Conservation (phyloP, 2,113 vertebrate genomes). For the Bettongia penicillata region DNA sequence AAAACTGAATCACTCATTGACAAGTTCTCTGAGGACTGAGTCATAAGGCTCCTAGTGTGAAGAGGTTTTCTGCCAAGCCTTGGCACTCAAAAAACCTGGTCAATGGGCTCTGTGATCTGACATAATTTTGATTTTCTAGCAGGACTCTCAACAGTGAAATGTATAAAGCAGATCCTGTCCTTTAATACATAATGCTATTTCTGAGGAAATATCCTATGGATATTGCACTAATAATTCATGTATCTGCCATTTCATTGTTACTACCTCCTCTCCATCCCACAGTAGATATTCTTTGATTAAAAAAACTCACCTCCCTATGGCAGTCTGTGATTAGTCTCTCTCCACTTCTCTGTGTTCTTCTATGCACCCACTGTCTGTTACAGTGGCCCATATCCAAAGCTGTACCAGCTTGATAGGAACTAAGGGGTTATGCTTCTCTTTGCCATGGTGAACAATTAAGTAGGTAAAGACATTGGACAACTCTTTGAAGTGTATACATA, state of each 20-base stretch:
- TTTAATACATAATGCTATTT: neutral
- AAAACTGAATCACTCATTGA: constrained; percentile 58
- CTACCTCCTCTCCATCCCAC: neutral
- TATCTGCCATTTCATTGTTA: neutral
- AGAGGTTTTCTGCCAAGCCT: neutral
- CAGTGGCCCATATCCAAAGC: neutral
- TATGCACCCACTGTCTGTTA: neutral
- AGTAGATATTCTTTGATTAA: neutral
- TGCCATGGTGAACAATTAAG: neutral
- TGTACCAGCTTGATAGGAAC: neutral
- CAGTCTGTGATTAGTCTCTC: neutral
- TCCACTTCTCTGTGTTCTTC: neutral
- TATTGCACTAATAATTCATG: neutral
- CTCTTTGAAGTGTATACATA: neutral
- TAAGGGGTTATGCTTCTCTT: neutral
- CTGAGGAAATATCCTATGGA: neutral
- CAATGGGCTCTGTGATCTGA: neutral
- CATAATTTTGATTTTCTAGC: neutral
- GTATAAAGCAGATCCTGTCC: neutral
- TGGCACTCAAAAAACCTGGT: neutral
- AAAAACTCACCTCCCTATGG: neutral
- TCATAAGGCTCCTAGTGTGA: neutral
- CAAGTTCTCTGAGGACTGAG: constrained; percentile 20
- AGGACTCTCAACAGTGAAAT: neutral
- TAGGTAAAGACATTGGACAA: neutral